Evolutionary conservation across 2,888 invertebrate genomes (phyloP), one percentile per base, ranked within the genome.

Genomic region (Neria commutata): DNA sequence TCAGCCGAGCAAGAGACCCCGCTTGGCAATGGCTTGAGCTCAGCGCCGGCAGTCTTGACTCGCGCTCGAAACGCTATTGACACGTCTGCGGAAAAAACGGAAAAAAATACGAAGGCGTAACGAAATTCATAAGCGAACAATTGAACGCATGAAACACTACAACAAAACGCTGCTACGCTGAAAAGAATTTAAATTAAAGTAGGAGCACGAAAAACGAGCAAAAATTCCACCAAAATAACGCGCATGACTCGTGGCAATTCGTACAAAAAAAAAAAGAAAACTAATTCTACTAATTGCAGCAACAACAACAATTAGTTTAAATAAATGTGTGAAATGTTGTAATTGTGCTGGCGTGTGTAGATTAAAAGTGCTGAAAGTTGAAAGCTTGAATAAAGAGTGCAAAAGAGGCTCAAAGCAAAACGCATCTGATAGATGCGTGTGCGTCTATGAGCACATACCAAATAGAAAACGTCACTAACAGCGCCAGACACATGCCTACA

Each of bases 11-110:
- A n/a, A n/a, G n/a, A n/a, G n/a, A n/a, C n/a, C n/a, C n/a, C n/a
- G n/a, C n/a, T n/a, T n/a, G n/a, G n/a, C n/a, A n/a, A n/a, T n/a
- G 59, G 57, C 67, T 67, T 63, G 65, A 71, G 66, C 62, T 57
- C 68, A 59, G 58, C 66, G 69, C 68, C 65, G 69, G 66, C 77
- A 76, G 78, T 77, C 73, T 71, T 56, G 72, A 69, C 72, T 77
- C 75, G 77, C 77, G 75, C 66, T 76, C 68, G 65, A 55, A 73
- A 72, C 74, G 66, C 66, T 75, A 69, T 71, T 75, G 78, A 77
- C 77, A 78, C 78, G 77, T 77, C 72, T 73, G 67, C 77, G 76
- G 72, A 68, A 63, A 66, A 66, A 46, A 29, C 23, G 24, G 52
- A 58, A 63, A 42, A 16, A 26, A n/a, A 50, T 46, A 21, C 24